A percentile compares a stretch with the other conserved stretches of the same genome.
These are phyloP conservation scores for Ernsta delagoae DNA, from an alignment of 2,888 invertebrate genomes.

Conservation along the genomic window DNA sequence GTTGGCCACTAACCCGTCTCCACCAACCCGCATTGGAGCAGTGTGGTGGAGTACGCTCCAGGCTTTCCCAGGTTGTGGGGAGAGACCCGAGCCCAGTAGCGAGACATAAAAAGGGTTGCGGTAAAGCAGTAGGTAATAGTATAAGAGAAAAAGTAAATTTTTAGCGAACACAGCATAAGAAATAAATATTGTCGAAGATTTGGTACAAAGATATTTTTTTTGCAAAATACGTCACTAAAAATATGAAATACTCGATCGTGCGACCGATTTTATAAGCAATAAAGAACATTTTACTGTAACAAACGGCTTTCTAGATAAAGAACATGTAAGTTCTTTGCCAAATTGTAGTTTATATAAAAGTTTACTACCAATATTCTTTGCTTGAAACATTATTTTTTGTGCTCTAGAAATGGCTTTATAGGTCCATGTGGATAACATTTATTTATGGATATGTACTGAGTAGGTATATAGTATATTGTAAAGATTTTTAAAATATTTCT, in stretches of 20 bases:
- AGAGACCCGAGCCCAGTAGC: too few relatives aligned
- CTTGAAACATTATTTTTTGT: conserved; percentile 13
- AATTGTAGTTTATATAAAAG: conserved; percentile 21
- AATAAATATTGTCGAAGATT: not conserved
- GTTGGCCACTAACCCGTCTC: too few relatives aligned
- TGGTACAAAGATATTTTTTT: not conserved
- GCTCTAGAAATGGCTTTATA: not conserved
- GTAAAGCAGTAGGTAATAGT: too few relatives aligned
- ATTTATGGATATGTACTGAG: too few relatives aligned
- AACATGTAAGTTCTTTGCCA: conserved; percentile 27
- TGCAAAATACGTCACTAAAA: not conserved
- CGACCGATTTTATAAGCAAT: conserved; percentile 21
- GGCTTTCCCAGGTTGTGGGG: too few relatives aligned
- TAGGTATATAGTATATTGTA: too few relatives aligned
- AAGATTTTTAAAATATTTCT: too few relatives aligned
- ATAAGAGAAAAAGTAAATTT: not conserved
- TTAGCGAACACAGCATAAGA: not conserved
- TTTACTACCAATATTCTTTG: conserved; percentile 25
- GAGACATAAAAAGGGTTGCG: too few relatives aligned
- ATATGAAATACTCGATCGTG: conserved; percentile 3
- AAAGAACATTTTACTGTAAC: conserved; percentile 24
- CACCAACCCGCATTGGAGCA: too few relatives aligned
- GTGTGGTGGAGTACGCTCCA: too few relatives aligned
- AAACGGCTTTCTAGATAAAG: conserved; percentile 27
- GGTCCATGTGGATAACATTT: too few relatives aligned